phyloP scores from a whole-genome alignment of 2,888 invertebrate genomes.

The Cheilosia grossa region DNA sequence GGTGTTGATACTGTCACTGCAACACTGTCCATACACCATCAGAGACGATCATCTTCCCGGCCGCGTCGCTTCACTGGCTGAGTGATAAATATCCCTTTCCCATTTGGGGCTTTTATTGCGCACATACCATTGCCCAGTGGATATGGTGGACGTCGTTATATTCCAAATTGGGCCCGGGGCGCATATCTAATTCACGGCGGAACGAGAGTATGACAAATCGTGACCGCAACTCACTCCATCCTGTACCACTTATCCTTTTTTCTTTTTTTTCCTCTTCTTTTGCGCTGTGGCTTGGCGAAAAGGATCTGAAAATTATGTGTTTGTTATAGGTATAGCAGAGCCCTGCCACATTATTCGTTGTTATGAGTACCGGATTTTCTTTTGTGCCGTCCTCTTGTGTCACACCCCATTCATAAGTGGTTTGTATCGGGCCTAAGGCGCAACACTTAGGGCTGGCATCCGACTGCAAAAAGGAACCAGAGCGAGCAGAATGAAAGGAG shows the following conservation, averaged over 20 bases:
- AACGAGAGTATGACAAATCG: conserved; percentile 28
- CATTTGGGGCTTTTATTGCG: conserved; percentile 16
- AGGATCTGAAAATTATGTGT: conserved; percentile 61
- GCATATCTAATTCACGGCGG: conserved; percentile 43
- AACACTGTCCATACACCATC: neutral
- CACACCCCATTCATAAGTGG: conserved; percentile 41
- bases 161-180: conserved; percentile 27
- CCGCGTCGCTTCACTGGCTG: conserved; percentile 21
- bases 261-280: neutral
- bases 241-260: conserved; percentile 28
- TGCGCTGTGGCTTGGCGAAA: conserved; percentile 6
- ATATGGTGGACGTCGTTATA: conserved; percentile 11
- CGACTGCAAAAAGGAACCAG: conserved; percentile 18
- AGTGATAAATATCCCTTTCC: conserved; percentile 47
- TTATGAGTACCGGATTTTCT: conserved; percentile 39
- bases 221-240: conserved; percentile 17
- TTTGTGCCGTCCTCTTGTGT: conserved; percentile 33
- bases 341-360: conserved; percentile 57
- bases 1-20: conserved; percentile 6
- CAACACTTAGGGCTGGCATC: conserved; percentile 22
- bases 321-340: conserved; percentile 22
- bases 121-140: neutral
- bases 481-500: conserved; percentile 13
- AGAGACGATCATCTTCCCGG: conserved; percentile 32
- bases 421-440: conserved; percentile 21